phyloP scores from a whole-genome alignment of 2,888 invertebrate genomes.

The Mantis religiosa region DNA sequence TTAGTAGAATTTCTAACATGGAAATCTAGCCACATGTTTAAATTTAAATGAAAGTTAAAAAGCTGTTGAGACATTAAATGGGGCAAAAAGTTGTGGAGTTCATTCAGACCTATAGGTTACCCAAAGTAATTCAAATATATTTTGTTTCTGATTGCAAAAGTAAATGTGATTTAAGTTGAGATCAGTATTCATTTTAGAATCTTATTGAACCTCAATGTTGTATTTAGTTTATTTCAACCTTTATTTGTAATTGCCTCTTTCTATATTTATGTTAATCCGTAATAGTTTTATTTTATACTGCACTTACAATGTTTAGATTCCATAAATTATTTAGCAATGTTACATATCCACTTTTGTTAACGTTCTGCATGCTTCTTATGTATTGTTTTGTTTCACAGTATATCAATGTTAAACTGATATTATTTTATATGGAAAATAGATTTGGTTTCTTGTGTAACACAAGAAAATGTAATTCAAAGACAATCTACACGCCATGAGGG shows the following conservation, averaged over 20 bases:
- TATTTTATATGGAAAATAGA: background rate
- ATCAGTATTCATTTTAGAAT: background rate
- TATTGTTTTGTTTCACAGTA: background rate
- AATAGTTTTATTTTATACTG: background rate
- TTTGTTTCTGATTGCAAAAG: background rate
- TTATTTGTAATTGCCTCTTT: background rate
- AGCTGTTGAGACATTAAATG: no score
- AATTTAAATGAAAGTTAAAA: no score
- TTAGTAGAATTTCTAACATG: no score
- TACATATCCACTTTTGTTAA: background rate
- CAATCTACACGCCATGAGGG: background rate
- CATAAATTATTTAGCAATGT: no score
- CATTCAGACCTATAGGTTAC: no score
- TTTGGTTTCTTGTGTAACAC: background rate
- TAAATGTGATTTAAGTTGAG: background rate
- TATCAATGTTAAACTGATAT: background rate
- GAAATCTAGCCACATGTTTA: no score
- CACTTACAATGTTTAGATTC: background rate
- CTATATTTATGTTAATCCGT: background rate
- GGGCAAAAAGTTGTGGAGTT: no score
- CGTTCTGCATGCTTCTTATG: background rate
- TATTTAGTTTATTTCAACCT: background rate
- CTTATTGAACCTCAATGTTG: background rate
- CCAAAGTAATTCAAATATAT: no score
- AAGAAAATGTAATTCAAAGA: background rate